Evolutionary conservation across 2,113 vertebrate genomes (phyloP).

Genomic region (Marcusenius ussheri): DNA sequence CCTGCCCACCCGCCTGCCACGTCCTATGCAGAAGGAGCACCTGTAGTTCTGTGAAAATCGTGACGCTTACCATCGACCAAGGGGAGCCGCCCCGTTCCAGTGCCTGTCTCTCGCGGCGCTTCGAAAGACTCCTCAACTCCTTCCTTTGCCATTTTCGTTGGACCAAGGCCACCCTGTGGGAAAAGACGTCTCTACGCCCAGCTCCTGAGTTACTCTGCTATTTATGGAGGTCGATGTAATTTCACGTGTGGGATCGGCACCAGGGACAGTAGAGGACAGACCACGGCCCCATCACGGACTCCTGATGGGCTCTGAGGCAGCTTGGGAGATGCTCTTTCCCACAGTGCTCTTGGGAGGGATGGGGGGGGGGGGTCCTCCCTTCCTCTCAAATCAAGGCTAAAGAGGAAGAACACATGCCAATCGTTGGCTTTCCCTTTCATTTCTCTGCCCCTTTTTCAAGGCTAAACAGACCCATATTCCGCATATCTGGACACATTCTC

Average conservation of each 20-base stretch:
- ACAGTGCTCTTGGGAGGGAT: constrained; percentile 11
- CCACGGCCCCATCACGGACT: not conserved
- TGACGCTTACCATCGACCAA: not conserved
- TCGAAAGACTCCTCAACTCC: not conserved
- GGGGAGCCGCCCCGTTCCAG: not conserved
- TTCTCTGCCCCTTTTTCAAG: not conserved
- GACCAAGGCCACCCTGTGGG: not conserved
- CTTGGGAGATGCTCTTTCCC: constrained; percentile 16
- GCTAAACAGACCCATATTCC: constrained; percentile 7
- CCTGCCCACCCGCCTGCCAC: not conserved
- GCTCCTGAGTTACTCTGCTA: not conserved
- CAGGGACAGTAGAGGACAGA: not conserved
- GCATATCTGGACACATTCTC: constrained; percentile 33
- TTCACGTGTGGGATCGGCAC: constrained; percentile 11
- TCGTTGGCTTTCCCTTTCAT: not conserved
- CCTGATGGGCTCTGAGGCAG: constrained; percentile 5
- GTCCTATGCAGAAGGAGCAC: not conserved
- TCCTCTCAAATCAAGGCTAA: not conserved
- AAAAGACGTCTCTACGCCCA: not conserved
- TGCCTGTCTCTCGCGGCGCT: not conserved
- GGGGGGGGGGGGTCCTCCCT: not conserved
- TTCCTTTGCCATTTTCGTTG: not conserved
- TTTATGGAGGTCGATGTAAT: constrained; percentile 9
- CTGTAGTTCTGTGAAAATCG: not conserved
- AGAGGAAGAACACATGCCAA: not conserved